These are phyloP conservation scores for Sialia sialis DNA, from an alignment of 2,113 vertebrate species.

Conservation along the genomic window DNA sequence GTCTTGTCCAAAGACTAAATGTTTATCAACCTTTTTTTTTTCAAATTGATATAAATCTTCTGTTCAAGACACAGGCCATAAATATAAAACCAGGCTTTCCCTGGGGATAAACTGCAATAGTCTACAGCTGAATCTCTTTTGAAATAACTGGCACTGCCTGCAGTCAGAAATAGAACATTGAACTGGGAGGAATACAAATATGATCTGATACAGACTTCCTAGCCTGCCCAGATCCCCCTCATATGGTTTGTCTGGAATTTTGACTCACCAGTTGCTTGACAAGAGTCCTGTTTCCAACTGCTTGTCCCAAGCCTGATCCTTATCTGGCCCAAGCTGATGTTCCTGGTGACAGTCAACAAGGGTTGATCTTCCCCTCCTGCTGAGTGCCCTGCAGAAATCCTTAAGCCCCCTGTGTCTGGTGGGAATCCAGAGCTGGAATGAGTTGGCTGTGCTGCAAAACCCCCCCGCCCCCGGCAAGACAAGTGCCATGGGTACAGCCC, in stretches of 20 bases:
- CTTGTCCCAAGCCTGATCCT: neutral
- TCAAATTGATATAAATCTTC: conserved; percentile 33
- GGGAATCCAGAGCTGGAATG: neutral
- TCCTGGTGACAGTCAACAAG: neutral
- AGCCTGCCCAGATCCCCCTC: neutral
- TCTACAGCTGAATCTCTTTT: neutral
- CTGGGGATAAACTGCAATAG: neutral
- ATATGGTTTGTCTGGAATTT: neutral
- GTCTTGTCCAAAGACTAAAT: conserved; percentile 7
- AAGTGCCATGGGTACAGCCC: accelerated
- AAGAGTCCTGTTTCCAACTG: neutral
- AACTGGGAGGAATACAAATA: neutral
- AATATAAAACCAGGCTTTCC: conserved; percentile 22
- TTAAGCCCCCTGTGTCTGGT: neutral
- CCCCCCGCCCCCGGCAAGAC: accelerated
- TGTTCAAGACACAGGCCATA: neutral
- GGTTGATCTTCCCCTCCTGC: neutral
- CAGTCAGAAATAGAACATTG: conserved; percentile 14
- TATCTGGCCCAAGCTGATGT: neutral
- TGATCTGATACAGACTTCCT: neutral
- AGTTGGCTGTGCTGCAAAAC: neutral
- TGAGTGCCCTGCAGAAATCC: neutral
- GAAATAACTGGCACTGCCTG: conserved; percentile 22
- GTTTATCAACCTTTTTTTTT: neutral
- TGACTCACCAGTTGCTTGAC: neutral